These are phyloP conservation scores for Conistra vaccinii DNA, from an alignment of 2,888 invertebrate species.

Conservation along the genomic window DNA sequence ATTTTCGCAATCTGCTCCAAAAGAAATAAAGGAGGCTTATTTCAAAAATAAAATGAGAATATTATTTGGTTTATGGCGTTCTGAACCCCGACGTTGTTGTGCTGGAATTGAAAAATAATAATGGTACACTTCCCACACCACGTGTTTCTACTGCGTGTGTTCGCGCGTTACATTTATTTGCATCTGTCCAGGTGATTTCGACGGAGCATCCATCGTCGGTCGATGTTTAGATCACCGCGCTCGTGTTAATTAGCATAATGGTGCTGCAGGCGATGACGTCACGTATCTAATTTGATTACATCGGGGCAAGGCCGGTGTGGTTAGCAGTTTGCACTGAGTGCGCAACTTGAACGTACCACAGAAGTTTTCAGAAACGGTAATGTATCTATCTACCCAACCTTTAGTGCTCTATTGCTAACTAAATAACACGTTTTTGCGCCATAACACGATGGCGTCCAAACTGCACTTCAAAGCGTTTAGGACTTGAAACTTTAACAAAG, in stretches of 20 bases:
- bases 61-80: conserved; percentile 48
- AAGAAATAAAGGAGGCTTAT: conserved; percentile 57
- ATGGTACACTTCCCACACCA: background rate
- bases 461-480: conserved; percentile 73
- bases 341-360: conserved; percentile 49
- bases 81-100: conserved; percentile 11
- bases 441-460: conserved; percentile 69
- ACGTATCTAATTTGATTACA: conserved; percentile 87
- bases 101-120: conserved; percentile 24
- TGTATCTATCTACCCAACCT: conserved; percentile 37
- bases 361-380: conserved; percentile 37
- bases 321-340: conserved; percentile 79
- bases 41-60: conserved; percentile 47
- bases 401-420: conserved; percentile 43
- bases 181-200: conserved; percentile 53
- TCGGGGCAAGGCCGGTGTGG: conserved; percentile 81
- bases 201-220: conserved; percentile 56
- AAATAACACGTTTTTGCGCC: conserved; percentile 63
- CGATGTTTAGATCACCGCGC: conserved; percentile 72
- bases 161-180: conserved; percentile 47
- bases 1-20: conserved; percentile 66
- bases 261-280: conserved; percentile 81
- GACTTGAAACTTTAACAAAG: conserved; percentile 75
- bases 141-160: background rate
- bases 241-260: conserved; percentile 82